These are phyloP conservation scores for Tipula confusa DNA, from an alignment of 2,888 invertebrate genomes.

Conservation along the genomic window DNA sequence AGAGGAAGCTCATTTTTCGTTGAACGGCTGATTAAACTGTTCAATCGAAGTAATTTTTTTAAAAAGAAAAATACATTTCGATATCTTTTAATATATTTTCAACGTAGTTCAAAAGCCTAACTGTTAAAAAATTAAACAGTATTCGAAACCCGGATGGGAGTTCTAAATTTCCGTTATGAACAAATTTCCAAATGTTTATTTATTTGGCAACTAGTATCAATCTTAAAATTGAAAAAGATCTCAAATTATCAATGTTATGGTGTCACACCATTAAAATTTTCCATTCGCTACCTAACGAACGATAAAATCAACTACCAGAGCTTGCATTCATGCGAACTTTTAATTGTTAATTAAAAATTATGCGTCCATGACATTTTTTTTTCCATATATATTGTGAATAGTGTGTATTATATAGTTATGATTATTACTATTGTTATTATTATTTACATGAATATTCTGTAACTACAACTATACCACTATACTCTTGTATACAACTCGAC, in stretches of 20 bases:
- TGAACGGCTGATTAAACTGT: no score
- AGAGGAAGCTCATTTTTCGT: no score
- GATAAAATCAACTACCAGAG: not conserved
- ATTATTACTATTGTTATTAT: not conserved
- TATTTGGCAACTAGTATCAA: no score
- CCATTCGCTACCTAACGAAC: not conserved
- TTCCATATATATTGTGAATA: not conserved
- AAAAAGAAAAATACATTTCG: no score
- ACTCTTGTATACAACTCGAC: not conserved
- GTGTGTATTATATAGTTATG: not conserved
- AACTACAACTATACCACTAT: not conserved
- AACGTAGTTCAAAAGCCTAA: no score
- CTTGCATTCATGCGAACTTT: slow-evolving; percentile 12
- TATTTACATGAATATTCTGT: not conserved
- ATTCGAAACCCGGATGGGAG: no score
- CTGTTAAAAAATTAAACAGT: no score
- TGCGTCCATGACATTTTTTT: slow-evolving; percentile 25
- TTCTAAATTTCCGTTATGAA: no score
- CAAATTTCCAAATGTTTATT: no score
- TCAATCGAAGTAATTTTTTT: no score
- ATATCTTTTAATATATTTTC: no score
- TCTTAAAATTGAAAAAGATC: no score
- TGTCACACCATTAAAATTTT: not conserved
- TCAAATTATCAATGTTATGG: not conserved
- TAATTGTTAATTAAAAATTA: slow-evolving; percentile 12